These are phyloP conservation scores for Ceyx melanurus DNA, from an alignment of 2,113 vertebrate species.

Conservation along the genomic window DNA sequence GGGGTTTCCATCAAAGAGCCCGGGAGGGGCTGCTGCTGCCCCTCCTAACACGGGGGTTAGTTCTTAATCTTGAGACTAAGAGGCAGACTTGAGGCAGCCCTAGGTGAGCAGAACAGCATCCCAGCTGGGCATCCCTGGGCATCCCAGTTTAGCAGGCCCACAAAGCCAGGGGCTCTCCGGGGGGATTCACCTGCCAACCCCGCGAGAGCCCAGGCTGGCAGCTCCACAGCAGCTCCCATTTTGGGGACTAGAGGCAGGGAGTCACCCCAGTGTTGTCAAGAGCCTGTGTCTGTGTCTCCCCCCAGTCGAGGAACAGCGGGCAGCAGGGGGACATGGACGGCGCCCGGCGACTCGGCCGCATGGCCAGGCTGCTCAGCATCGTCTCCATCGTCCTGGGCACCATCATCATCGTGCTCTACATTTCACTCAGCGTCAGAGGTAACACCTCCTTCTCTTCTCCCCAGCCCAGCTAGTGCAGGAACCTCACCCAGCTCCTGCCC, in stretches of 20 bases:
- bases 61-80: neutral
- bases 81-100: neutral
- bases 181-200: accelerated
- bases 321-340: constrained; percentile 86
- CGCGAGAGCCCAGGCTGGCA: neutral
- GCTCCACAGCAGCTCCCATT: neutral
- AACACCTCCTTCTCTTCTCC: neutral
- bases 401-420: constrained; percentile 80
- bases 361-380: constrained; percentile 85
- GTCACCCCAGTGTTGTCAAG: neutral
- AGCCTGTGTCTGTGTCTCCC: neutral
- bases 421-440: constrained; percentile 81
- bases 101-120: neutral
- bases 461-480: neutral
- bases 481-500: accelerated
- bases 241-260: neutral
- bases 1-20: neutral
- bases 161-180: accelerated
- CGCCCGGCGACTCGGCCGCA: constrained; percentile 83
- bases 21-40: neutral
- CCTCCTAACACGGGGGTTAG: accelerated
- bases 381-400: constrained; percentile 84
- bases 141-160: neutral
- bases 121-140: neutral
- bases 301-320: constrained; percentile 85